Conservation (phyloP, 2,113 vertebrate species). For the Scomber scombrus region DNA sequence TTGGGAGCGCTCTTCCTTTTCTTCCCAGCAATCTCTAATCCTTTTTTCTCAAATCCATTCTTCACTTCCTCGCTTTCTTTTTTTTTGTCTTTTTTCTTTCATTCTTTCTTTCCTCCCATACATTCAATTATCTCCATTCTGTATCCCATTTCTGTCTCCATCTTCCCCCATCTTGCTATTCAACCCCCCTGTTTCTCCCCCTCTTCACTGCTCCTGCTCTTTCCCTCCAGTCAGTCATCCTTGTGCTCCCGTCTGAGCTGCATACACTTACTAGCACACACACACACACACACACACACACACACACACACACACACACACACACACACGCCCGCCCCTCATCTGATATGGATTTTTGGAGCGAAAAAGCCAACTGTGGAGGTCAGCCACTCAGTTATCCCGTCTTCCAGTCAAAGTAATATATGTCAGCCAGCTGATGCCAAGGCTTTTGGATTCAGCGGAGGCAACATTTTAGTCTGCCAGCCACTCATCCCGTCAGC, state of each 20-base stretch:
- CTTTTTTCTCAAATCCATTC: slow-evolving; percentile 49
- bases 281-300: no score
- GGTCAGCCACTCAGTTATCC: slow-evolving; percentile 23
- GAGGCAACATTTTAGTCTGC: slow-evolving; percentile 22
- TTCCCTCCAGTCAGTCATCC: slow-evolving; percentile 2
- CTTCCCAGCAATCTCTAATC: slow-evolving; percentile 66
- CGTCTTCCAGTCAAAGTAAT: slow-evolving; percentile 39
- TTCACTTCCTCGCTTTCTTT: slow-evolving; percentile 9
- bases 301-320: no score
- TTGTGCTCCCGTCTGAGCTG: slow-evolving; percentile 6
- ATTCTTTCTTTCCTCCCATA: no score
- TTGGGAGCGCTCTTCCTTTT: slow-evolving; percentile 41
- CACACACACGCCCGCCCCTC: background rate
- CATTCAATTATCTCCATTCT: background rate
- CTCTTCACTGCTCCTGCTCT: background rate
- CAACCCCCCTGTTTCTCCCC: background rate
- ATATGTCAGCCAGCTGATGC: background rate
- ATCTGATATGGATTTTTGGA: slow-evolving; percentile 40
- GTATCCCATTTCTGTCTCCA: no score
- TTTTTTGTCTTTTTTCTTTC: slow-evolving; percentile 1
- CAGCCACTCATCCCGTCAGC: background rate
- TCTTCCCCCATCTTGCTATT: background rate
- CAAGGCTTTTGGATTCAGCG: slow-evolving; percentile 5
- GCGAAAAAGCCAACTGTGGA: background rate
- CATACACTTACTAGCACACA: slow-evolving; percentile 8